Conservation (phyloP, 2,113 vertebrate genomes). For the Hyaena hyaena region DNA sequence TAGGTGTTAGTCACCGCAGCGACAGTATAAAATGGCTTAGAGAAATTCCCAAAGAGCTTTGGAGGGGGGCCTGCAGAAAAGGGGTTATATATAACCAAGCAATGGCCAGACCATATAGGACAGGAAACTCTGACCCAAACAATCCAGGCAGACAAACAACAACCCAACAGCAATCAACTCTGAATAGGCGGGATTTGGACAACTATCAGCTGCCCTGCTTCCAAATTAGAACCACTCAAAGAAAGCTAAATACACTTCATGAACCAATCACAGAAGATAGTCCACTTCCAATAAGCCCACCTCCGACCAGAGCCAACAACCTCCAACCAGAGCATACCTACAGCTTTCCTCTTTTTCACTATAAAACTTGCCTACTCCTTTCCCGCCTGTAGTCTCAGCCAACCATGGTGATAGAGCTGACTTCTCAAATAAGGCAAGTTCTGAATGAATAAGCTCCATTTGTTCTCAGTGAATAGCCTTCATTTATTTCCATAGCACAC, state of each 20-base stretch:
- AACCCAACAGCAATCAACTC: not conserved
- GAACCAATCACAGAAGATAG: not conserved
- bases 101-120: fast-evolving
- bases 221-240: not conserved
- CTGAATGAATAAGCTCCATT: not conserved
- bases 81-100: not conserved
- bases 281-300: fast-evolving
- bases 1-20: not conserved
- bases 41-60: not conserved
- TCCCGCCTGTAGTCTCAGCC: not conserved
- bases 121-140: not conserved
- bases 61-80: too few species aligned
- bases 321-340: not conserved
- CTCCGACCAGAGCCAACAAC: not conserved
- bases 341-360: not conserved
- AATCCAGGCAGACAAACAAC: not conserved
- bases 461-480: not conserved
- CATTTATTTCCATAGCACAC: not conserved
- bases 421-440: not conserved
- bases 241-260: not conserved
- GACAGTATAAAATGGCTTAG: not conserved
- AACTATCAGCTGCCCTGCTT: not conserved
- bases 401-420: not conserved
- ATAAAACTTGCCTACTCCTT: not conserved
- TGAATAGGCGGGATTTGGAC: not conserved